Percentiles rank a stretch among this genome's conserved stretches.
Conservation (phyloP, 2,888 invertebrate species). For the Galerucella pusilla region DNA sequence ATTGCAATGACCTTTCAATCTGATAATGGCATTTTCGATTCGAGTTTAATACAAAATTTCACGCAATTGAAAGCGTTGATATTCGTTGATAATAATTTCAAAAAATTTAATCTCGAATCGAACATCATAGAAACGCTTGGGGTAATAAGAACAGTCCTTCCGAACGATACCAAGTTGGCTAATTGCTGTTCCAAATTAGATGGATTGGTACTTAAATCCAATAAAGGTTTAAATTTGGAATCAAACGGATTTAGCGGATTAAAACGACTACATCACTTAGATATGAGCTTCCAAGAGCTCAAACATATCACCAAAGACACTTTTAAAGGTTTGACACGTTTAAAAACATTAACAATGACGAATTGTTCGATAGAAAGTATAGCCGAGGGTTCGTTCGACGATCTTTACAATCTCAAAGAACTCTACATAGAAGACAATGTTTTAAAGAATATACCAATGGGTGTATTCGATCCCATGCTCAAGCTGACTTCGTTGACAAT, state of each 20-base stretch:
- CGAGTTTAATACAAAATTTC: constrained; percentile 3
- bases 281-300: constrained; percentile 15
- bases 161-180: constrained; percentile 5
- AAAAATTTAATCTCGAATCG: constrained; percentile 15
- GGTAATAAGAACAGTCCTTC: constrained; percentile 15
- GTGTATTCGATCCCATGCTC: constrained; percentile 23
- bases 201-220: constrained; percentile 19
- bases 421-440: constrained; percentile 30
- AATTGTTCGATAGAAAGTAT: constrained; percentile 25
- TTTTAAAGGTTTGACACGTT: constrained; percentile 23
- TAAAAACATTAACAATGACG: constrained; percentile 21
- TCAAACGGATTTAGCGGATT: constrained; percentile 12
- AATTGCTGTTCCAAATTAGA: constrained; percentile 26
- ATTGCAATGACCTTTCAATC: not conserved
- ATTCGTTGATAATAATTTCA: constrained; percentile 5
- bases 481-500: constrained; percentile 30
- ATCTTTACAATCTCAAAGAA: constrained; percentile 25
- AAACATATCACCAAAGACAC: constrained; percentile 22
- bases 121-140: constrained; percentile 15
- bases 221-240: constrained; percentile 12
- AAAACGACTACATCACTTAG: constrained; percentile 13
- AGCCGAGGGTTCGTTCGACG: constrained; percentile 23
- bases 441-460: constrained; percentile 9
- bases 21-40: constrained; percentile 10
- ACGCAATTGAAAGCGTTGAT: constrained; percentile 12